Evolutionary conservation across 2,888 invertebrate species (phyloP), one percentile per base, ranked within the genome.

Genomic region (Melinaea menophilus): DNA sequence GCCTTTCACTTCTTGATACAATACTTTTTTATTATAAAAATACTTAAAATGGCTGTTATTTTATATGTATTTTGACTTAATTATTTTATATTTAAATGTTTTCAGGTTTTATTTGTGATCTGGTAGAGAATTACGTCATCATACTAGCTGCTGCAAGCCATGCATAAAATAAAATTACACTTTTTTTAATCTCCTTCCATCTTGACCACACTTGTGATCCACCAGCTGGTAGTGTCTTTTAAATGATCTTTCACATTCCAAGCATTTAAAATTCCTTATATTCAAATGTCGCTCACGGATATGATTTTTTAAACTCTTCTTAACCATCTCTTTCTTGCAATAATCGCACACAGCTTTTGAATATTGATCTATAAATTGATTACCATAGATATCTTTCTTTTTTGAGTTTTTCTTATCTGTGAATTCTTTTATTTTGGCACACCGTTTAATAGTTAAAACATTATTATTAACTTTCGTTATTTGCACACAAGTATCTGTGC

Each of bases 291-390:
- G 67, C 55, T 88, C 88, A 13, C 81, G 70, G 2, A 88, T 88
- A 59, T 89, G 88, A 0, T 74, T 68, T 2, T 73, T 65, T 0
- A 88, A 66, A 68, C 88, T 88, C 35, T 89, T 89, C 59, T 88
- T 89, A 5, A 86, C 31, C 88, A 88, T 86, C 57, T 83, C 82
- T 45, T 86, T 88, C 0, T 84, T 79, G 22, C 88, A 88, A 68
- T 86, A 86, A 71, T 88, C 83, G 59, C 88, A 88, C 0, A 80
- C 71, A 0, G 82, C 88, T 71, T 79, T 82, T 0, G 82, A 79
- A n/a, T 81, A 80, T 0, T 67, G 67, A n/a, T 65, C 59, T 0
- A 13, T 22, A 12, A 76, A 71, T 0, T 75, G 34, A 73, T 79
- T 7, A 71, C 69, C 31, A 67, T 72, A 45, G 74, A 75, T 5